Evolutionary conservation across 2,797 vertebrate genomes (phyloP).

Genomic region (Sebastes jordani): DNA sequence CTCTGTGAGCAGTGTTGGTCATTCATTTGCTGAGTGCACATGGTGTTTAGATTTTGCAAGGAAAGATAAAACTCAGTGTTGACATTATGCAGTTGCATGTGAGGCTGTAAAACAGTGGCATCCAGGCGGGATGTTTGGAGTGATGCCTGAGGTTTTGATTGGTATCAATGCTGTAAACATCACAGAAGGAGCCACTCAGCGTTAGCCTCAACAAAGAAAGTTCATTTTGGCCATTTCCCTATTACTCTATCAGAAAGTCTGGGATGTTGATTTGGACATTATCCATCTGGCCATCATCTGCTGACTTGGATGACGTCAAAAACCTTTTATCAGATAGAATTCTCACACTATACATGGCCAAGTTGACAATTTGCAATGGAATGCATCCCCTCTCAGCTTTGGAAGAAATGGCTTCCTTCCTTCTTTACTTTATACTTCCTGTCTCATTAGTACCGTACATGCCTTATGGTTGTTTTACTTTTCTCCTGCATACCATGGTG

Average conservation of each 20-base stretch:
- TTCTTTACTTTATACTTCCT: conserved; percentile 70
- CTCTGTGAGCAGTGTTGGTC: background rate
- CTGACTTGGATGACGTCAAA: conserved; percentile 71
- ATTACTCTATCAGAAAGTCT: conserved; percentile 39
- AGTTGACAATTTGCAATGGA: conserved; percentile 63
- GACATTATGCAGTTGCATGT: conserved; percentile 57
- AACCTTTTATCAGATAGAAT: conserved; percentile 70
- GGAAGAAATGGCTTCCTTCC: conserved; percentile 76
- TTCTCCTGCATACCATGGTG: background rate
- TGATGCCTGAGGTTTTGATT: conserved; percentile 58
- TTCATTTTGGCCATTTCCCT: conserved; percentile 55
- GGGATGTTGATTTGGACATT: conserved; percentile 52
- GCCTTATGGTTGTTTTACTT: conserved; percentile 17
- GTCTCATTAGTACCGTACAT: conserved; percentile 58
- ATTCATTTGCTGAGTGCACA: conserved; percentile 6
- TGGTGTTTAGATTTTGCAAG: background rate
- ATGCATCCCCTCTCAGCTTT: conserved; percentile 58
- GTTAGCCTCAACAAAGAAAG: conserved; percentile 63
- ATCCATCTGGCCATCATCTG: conserved; percentile 64
- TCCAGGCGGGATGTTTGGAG: conserved; percentile 50
- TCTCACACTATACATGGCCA: conserved; percentile 65
- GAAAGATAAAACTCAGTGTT: conserved; percentile 27
- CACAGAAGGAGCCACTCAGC: conserved; percentile 53
- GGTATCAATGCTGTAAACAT: conserved; percentile 62
- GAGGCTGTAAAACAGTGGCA: conserved; percentile 39